phyloP scores from a whole-genome alignment of 2,797 vertebrate genomes.

The Thunnus albacares region DNA sequence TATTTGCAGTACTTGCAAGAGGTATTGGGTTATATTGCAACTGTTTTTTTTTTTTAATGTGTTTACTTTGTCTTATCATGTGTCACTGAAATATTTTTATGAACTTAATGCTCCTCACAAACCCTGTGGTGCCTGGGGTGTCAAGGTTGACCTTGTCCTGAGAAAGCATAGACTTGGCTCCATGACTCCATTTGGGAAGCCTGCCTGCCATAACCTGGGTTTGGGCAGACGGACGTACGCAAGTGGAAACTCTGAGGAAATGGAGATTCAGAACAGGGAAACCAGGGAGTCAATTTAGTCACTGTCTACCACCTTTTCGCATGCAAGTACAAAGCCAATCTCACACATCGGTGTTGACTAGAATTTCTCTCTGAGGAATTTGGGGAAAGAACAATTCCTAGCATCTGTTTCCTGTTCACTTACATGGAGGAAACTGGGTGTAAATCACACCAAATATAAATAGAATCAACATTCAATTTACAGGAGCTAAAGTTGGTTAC shows the following conservation, averaged over 20 bases:
- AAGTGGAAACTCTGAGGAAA: constrained; percentile 98
- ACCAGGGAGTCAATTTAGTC: constrained; percentile 89
- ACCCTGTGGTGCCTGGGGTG: constrained; percentile 49
- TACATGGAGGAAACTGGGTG: constrained; percentile 92
- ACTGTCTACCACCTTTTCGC: constrained; percentile 90
- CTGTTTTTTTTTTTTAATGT: constrained; percentile 3
- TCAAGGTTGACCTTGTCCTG: constrained; percentile 89
- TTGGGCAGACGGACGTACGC: constrained; percentile 91
- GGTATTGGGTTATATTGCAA: neutral
- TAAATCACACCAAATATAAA: constrained; percentile 95
- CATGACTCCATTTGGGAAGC: constrained; percentile 88
- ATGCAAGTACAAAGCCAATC: constrained; percentile 93
- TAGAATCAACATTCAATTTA: constrained; percentile 89
- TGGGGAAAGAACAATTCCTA: constrained; percentile 92
- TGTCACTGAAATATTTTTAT: constrained; percentile 51
- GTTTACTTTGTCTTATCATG: constrained; percentile 38
- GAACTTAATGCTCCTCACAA: constrained; percentile 49
- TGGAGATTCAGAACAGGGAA: constrained; percentile 92
- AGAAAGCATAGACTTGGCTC: constrained; percentile 84
- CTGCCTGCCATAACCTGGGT: constrained; percentile 83
- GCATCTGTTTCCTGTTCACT: constrained; percentile 99
- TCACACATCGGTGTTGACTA: constrained; percentile 88
- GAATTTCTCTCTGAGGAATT: constrained; percentile 92
- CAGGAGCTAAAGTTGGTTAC: constrained; percentile 75
- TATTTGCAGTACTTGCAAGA: neutral